A percentile compares a stretch with the other conserved stretches of the same genome.
phyloP scores from a whole-genome alignment of 2,888 invertebrate species.

The Drosophila anceps region DNA sequence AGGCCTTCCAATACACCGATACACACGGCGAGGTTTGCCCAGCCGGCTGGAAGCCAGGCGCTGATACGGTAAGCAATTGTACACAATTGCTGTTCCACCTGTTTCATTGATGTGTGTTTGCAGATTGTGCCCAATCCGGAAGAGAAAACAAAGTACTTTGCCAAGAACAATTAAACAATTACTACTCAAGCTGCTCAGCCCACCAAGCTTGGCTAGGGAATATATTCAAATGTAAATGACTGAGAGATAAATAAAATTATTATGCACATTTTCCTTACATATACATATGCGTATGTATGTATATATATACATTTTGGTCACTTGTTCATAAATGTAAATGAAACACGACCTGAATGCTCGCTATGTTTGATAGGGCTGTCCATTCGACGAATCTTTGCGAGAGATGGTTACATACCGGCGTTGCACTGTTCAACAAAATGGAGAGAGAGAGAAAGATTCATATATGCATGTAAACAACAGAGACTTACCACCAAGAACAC shows the following conservation, averaged over 20 bases:
- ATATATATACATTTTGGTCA: slow-evolving; percentile 9
- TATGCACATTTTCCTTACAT: slow-evolving; percentile 4
- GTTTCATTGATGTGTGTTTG: slow-evolving; percentile 14
- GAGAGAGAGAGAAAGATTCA: background rate
- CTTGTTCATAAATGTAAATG: slow-evolving; percentile 35
- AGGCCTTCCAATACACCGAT: slow-evolving; percentile 97
- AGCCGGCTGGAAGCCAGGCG: slow-evolving; percentile 97
- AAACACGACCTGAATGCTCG: background rate
- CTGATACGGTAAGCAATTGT: slow-evolving; percentile 90
- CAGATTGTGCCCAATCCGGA: slow-evolving; percentile 93
- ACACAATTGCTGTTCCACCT: background rate
- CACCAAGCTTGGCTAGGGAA: slow-evolving; percentile 19
- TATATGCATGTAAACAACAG: background rate
- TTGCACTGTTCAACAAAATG: background rate
- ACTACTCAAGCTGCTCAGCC: background rate
- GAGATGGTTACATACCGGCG: background rate
- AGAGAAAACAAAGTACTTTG: slow-evolving; percentile 93
- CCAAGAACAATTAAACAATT: slow-evolving; percentile 86
- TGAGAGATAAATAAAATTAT: slow-evolving; percentile 40
- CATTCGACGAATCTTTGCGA: background rate
- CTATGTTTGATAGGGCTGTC: background rate
- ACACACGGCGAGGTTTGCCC: slow-evolving; percentile 97
- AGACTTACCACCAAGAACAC: background rate
- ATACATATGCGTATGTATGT: background rate
- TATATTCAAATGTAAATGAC: slow-evolving; percentile 48